Percentiles rank a stretch among this genome's conserved stretches.
Evolutionary conservation across 2,113 vertebrate genomes (phyloP).

Genomic region (Smithornis capensis): DNA sequence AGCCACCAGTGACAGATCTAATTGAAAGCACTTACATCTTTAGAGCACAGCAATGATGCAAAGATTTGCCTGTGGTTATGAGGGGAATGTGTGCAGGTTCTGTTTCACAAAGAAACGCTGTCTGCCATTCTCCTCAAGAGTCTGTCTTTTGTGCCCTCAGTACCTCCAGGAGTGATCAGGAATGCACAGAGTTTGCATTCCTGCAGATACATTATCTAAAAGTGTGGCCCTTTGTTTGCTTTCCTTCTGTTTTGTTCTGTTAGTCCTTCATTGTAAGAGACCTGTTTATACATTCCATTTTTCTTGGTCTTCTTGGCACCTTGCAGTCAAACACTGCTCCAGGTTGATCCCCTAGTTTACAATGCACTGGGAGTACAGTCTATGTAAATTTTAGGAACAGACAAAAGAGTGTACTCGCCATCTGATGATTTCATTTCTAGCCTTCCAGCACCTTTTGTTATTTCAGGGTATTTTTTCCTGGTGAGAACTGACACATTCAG

Average conservation of each 20-base stretch:
- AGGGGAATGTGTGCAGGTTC: background rate
- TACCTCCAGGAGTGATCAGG: slow-evolving; percentile 42
- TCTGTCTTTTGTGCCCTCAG: slow-evolving; percentile 32
- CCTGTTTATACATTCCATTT: slow-evolving; percentile 61
- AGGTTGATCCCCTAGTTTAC: slow-evolving; percentile 19
- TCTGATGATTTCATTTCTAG: slow-evolving; percentile 67
- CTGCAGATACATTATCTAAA: slow-evolving; percentile 42
- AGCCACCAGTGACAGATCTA: background rate
- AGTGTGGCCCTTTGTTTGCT: slow-evolving; percentile 30
- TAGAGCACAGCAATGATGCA: background rate
- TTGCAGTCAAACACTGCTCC: slow-evolving; percentile 7
- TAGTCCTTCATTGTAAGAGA: slow-evolving; percentile 11
- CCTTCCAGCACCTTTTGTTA: slow-evolving; percentile 60
- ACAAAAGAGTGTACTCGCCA: slow-evolving; percentile 56
- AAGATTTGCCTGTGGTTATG: slow-evolving; percentile 13
- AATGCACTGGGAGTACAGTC: slow-evolving; percentile 36
- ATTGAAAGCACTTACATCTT: slow-evolving; percentile 3
- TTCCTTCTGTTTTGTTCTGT: slow-evolving; percentile 33
- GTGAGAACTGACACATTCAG: slow-evolving; percentile 63
- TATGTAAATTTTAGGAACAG: slow-evolving; percentile 56
- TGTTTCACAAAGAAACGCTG: slow-evolving; percentile 27
- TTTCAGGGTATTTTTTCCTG: slow-evolving; percentile 64
- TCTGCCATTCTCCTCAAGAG: slow-evolving; percentile 1
- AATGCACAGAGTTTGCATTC: slow-evolving; percentile 38
- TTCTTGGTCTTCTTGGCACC: slow-evolving; percentile 57